These are phyloP conservation scores for Corydoras sp. DNA, from an alignment of 2,113 vertebrate species.

Conservation along the genomic window DNA sequence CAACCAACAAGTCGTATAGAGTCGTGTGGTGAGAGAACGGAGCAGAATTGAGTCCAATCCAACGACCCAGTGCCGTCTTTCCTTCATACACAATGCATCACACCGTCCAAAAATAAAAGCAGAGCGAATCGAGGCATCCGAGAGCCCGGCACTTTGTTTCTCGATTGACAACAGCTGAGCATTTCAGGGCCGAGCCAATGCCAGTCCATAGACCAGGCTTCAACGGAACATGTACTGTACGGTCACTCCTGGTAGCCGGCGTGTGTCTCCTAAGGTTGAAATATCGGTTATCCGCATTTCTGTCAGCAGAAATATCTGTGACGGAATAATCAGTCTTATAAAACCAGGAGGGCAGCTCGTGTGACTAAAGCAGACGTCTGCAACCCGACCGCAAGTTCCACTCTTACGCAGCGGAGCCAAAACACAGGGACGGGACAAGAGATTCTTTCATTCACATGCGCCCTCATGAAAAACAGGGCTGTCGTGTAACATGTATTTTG, in stretches of 20 bases:
- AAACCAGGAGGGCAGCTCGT: background rate
- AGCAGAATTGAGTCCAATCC: background rate
- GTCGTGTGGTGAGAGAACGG: too few relatives aligned
- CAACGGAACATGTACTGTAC: background rate
- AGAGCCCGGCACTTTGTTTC: slow-evolving; percentile 12
- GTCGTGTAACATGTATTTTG: slow-evolving; percentile 10
- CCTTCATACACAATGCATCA: slow-evolving; percentile 4
- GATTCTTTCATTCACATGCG: background rate
- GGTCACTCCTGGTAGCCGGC: background rate
- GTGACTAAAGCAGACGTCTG: background rate
- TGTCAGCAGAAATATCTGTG: too few relatives aligned
- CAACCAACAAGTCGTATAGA: background rate
- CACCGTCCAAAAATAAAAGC: slow-evolving; percentile 26
- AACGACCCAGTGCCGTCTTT: background rate
- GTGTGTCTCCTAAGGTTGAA: too few relatives aligned
- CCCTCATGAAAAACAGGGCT: background rate
- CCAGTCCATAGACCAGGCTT: slow-evolving; percentile 3
- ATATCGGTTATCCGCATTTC: too few relatives aligned
- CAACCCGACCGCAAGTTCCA: too few relatives aligned
- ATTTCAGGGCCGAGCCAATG: slow-evolving; percentile 14
- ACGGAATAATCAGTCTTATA: background rate
- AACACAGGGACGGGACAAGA: background rate
- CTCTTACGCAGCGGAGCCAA: background rate
- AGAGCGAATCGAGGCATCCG: slow-evolving; percentile 20
- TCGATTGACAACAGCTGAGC: slow-evolving; percentile 31